Base-by-base conservation (phyloP, 2,797 vertebrate species). In the Coreius guichenoti region DNA sequence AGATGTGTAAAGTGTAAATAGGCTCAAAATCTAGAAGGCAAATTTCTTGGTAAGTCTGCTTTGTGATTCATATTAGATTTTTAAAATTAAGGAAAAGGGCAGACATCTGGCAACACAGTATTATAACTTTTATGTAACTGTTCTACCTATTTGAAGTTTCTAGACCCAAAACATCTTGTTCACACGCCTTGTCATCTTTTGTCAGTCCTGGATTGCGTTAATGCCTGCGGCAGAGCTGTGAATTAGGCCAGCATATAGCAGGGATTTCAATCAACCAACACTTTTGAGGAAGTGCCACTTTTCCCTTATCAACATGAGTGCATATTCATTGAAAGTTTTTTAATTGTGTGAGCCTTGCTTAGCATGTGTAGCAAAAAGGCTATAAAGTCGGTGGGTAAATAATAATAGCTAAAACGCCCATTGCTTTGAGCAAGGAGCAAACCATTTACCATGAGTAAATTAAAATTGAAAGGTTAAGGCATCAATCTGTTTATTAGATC, bases 211-310 rank as follows among this genome's bases (percentile, higher is more conserved):
- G 89, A 85, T 86, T 88, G 87, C 90, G 89, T 90, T 91, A 90
- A 93, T 90, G 83, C 70, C 49, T 49, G 61, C 45, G 75, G 86
- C 73, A 88, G 85, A 90, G 89, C 61, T 85, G 90, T 91, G 90
- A 93, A 93, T 94, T 89, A 94, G 90, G 89, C 88, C 65, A 36
- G 85, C 88, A 84, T 58, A 56, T 91, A 78, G 90, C 92, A 89
- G 91, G 90, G 90, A 92, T 91, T 92, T 92, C 92, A 92, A 91
- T 93, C 93, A 93, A 77, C 47, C 80, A 9, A 14, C n/a, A 31
- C 51, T 81, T 74, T 61, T 26, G 43, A 61, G 63, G 67, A 83
- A 72, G 76, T 49, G 49, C n/a, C 61, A 43, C 54, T 81, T 77
- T 21, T 16, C 31, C 49, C 51, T 80, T 74, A 45, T 76, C 45